Percentiles rank a stretch among this genome's conserved stretches.
Conservation (phyloP, 2,797 vertebrate genomes). For the Tiaroga cobitis region DNA sequence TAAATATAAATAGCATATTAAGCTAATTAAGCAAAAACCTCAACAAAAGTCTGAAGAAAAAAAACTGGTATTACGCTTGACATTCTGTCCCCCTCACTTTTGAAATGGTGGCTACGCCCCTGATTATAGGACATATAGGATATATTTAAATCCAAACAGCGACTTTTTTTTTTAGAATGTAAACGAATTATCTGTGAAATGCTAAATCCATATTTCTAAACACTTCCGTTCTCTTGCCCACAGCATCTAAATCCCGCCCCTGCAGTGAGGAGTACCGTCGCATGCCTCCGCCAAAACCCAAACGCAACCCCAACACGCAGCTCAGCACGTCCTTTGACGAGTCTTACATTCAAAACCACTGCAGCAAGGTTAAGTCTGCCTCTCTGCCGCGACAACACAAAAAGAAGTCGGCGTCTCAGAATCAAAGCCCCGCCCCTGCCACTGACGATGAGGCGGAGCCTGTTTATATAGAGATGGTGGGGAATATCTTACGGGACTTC, state of each 20-base stretch:
- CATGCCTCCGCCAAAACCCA: conserved; percentile 95
- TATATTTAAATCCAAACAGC: neutral
- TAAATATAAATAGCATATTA: too few species aligned
- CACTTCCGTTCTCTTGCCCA: neutral
- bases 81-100: too few species aligned
- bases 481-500: conserved; percentile 89
- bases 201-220: neutral
- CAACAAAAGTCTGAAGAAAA: too few species aligned
- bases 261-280: conserved; percentile 90
- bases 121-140: too few species aligned
- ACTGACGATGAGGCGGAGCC: conserved; percentile 90
- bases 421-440: conserved; percentile 81
- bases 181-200: neutral
- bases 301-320: conserved; percentile 96
- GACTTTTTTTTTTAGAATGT: neutral
- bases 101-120: too few species aligned
- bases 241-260: conserved; percentile 74
- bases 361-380: conserved; percentile 79
- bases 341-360: conserved; percentile 85
- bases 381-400: conserved; percentile 57
- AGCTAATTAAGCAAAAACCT: too few species aligned
- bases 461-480: conserved; percentile 98
- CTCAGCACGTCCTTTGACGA: conserved; percentile 96
- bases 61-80: too few species aligned
- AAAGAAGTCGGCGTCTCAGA: conserved; percentile 80